Percentiles rank a stretch among this genome's conserved stretches.
These are phyloP conservation scores for Leucania comma DNA, from an alignment of 2,888 invertebrate genomes.

Conservation along the genomic window DNA sequence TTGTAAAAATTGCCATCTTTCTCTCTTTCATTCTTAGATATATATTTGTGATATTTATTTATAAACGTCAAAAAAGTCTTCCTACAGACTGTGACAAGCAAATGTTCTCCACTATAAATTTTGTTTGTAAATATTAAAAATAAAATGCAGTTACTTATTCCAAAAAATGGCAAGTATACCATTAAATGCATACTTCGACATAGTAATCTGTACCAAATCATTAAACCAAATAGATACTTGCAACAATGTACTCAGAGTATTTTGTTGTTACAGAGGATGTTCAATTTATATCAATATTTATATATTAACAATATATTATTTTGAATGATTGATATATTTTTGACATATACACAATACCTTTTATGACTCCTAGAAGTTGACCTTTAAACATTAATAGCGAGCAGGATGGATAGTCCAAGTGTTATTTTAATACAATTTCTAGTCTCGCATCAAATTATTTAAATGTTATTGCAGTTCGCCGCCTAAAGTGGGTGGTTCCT, in stretches of 20 bases:
- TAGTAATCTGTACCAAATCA: neutral
- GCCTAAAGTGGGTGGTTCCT: slow-evolving; percentile 84
- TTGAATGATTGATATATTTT: too few species aligned
- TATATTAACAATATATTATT: neutral
- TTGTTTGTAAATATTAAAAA: neutral
- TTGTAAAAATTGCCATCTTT: too few species aligned
- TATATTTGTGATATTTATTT: too few species aligned
- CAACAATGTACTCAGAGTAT: neutral
- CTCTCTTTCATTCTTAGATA: too few species aligned
- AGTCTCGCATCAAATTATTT: slow-evolving; percentile 81
- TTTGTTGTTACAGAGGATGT: neutral
- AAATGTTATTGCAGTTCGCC: slow-evolving; percentile 85
- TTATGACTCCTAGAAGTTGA: slow-evolving; percentile 57
- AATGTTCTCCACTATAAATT: neutral
- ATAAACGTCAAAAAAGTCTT: too few species aligned
- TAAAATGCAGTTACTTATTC: neutral
- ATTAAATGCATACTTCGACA: neutral
- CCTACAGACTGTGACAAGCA: too few species aligned
- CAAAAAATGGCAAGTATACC: neutral
- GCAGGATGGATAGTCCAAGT: slow-evolving; percentile 69
- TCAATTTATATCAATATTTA: neutral
- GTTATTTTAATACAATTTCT: slow-evolving; percentile 75
- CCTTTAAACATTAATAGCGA: slow-evolving; percentile 63
- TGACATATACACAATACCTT: slow-evolving; percentile 5
- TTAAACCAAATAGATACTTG: neutral